Evolutionary conservation across 1,140 invertebrate species (phyloP), one percentile per base, ranked within the genome.

Genomic region (Trinorchestia longiramus): DNA sequence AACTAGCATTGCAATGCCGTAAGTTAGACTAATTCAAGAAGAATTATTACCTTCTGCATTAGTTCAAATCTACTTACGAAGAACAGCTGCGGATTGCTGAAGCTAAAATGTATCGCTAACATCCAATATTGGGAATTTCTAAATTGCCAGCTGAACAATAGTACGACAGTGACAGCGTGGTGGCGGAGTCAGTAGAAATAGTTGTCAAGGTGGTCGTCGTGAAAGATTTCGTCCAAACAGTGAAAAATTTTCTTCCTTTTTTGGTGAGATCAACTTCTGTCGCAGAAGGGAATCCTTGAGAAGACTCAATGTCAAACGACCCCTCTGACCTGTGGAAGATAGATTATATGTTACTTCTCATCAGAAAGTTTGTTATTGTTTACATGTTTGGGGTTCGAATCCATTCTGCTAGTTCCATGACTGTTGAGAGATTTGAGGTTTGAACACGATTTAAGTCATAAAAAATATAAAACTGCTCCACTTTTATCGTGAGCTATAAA

Each of bases 141-240:
- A 90, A 8, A 36, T 90, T 90, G n/a, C 92, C 92, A 28, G 92
- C 92, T 0, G 92, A 45, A 36, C 92, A 94, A 36, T 94, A 94
- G 44, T 94, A 94, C 19, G 43, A 15, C 36, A 94, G 44, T 19
- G 92, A 45, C 3, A 94, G 19, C 40, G 92, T 94, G 0, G 92
- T 45, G 44, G 92, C 92, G 4, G 92, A 40, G 44, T 94, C 43
- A 3, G 43, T 45, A 19, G 36, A 6, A 23, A 40, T 45, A 11
- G 92, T 17, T 43, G 43, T 47, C 43, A 94, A 40, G 0, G 92
- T 94, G 41, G 92, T 94, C 4, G 92, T 94, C 43, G 92, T 94
- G 43, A 94, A 45, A 4, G 41, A 0, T 43, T 94, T 94, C 43
- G 43, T 94, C 92, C 92, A 94, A 1, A 94, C 43, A 1, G 92